Base-by-base conservation (phyloP, 2,888 invertebrate species). In the Cryptus armator region DNA sequence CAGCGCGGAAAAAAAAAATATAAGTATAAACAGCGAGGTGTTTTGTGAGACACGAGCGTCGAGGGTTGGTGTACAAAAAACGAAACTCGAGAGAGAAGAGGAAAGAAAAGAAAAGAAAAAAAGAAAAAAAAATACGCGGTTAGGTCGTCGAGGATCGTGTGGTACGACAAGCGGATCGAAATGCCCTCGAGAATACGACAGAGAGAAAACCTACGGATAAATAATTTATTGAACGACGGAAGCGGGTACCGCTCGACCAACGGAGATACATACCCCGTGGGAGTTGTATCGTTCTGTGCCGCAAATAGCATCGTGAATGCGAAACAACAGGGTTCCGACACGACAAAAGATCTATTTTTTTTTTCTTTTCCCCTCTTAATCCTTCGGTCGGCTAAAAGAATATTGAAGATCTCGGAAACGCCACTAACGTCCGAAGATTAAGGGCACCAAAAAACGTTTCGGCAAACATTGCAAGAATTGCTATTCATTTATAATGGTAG, bases 201-300 rank as follows among this genome's bases (percentile, higher is more conserved):
- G 24, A 66, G 12, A 44, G 32, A 44, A 37, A 66, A 32, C 53
- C 70, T 14, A 32, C 32, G 53, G 59, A 70, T 75, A 70, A 44
- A 78, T 70, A 70, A 78, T 78, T 78, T 46, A 78, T 78, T 70
- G 62, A 9, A 62, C 32, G 62, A 46, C 37, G 32, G 46, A 29
- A n/a, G 46, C 14, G 46, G 29, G 44, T 4, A 48, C 10, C 48
- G 46, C 32, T 48, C 59, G 44, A 74, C 62, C 19, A 10, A 12
- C 56, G 56, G 46, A 46, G 43, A 46, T 56, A 56, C n/a, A 59
- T 59, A 56, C 53, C 77, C 68, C 67, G 29, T 16, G 77, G 77
- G 77, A 77, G 19, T 14, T 72, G 71, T 72, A 72, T 29, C 37
- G 56, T 14, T 68, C 64, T 29, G 44, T 53, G 66, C 51, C 37